Evolutionary conservation across 2,888 invertebrate genomes (phyloP).

Genomic region (Caenorhabditis sp.): DNA sequence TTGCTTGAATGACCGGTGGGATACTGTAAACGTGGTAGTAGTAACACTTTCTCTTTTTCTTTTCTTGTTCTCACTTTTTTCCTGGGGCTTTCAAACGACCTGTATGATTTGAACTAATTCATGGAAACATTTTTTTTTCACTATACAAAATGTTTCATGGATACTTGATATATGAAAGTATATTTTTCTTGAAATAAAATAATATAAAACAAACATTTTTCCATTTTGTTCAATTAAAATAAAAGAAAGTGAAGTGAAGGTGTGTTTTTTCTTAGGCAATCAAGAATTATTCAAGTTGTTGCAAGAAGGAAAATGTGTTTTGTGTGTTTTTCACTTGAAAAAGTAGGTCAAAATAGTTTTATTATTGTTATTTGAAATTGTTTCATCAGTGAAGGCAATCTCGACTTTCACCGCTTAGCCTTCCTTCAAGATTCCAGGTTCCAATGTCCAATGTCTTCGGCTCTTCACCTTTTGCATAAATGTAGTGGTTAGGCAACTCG

Average conservation of each 20-base stretch:
- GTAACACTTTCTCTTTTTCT: not conserved
- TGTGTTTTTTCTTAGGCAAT: no score
- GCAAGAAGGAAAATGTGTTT: no score
- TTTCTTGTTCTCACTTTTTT: not conserved
- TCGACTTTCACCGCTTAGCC: slow-evolving; percentile 65
- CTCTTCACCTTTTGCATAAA: slow-evolving; percentile 29
- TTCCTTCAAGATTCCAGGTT: slow-evolving; percentile 69
- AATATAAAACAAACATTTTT: no score
- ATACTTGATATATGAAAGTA: no score
- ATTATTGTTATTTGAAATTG: no score
- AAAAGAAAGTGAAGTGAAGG: no score
- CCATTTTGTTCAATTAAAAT: no score
- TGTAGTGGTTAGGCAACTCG: slow-evolving; percentile 70
- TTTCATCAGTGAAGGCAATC: slow-evolving; percentile 70
- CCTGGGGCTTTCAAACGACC: not conserved
- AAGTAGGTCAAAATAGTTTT: not conserved
- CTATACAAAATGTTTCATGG: no score
- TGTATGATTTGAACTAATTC: not conserved
- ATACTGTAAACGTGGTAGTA: not conserved
- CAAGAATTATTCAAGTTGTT: no score
- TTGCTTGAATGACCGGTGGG: not conserved
- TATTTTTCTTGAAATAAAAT: no score
- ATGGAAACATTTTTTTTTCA: no score
- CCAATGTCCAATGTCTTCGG: slow-evolving; percentile 65
- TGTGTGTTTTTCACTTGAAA: no score